A percentile compares a stretch with the other conserved stretches of the same genome.
Evolutionary conservation across 2,888 invertebrate genomes (phyloP).

Genomic region (Dynastes maya): DNA sequence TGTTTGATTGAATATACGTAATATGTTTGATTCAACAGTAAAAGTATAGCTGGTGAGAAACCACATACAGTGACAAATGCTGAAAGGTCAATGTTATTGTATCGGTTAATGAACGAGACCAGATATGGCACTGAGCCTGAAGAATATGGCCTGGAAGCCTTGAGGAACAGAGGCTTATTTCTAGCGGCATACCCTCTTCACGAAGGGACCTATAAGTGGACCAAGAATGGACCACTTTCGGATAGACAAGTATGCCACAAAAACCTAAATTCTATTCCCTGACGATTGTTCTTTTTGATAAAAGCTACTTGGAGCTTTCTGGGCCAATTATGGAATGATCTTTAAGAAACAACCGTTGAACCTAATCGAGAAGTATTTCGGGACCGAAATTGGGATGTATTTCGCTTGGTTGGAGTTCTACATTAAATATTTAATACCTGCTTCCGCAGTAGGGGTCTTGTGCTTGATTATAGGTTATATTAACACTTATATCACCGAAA

Average conservation of each 20-base stretch:
- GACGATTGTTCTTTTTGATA: neutral
- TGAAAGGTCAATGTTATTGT: slow-evolving; percentile 64
- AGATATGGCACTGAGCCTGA: slow-evolving; percentile 60
- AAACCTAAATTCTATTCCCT: neutral
- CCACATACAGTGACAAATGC: slow-evolving; percentile 61
- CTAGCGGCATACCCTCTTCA: slow-evolving; percentile 65
- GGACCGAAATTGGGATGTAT: slow-evolving; percentile 74
- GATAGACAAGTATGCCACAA: slow-evolving; percentile 65
- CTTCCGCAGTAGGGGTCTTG: slow-evolving; percentile 70
- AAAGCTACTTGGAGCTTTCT: slow-evolving; percentile 72
- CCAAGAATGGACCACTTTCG: slow-evolving; percentile 61
- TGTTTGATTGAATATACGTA: too few species aligned
- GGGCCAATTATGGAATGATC: slow-evolving; percentile 74
- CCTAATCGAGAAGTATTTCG: slow-evolving; percentile 74
- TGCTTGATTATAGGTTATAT: slow-evolving; percentile 70
- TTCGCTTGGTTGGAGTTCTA: slow-evolving; percentile 75
- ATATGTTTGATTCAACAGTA: slow-evolving; percentile 48
- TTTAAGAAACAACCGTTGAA: slow-evolving; percentile 77
- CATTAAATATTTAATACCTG: slow-evolving; percentile 71
- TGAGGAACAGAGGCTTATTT: slow-evolving; percentile 60
- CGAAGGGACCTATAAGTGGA: slow-evolving; percentile 64
- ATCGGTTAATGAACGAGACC: slow-evolving; percentile 61
- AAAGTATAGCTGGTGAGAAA: slow-evolving; percentile 51
- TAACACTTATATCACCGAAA: slow-evolving; percentile 23
- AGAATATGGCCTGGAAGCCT: slow-evolving; percentile 62